These are phyloP conservation scores for Brachyopa scutellaris DNA, from an alignment of 2,888 invertebrate species.

Conservation along the genomic window DNA sequence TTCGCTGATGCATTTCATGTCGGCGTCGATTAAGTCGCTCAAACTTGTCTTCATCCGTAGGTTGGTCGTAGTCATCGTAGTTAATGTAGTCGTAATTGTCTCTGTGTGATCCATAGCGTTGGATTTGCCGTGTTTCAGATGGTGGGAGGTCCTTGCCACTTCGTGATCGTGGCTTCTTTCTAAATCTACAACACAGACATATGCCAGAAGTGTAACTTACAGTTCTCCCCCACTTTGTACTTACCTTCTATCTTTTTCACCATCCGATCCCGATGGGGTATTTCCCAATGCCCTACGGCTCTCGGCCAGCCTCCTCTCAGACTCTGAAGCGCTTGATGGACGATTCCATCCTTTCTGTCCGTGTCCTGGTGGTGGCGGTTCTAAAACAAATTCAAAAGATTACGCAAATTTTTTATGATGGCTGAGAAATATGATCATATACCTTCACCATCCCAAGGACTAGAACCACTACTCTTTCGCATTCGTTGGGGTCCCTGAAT, in stretches of 20 bases:
- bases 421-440: not conserved
- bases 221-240: too few species aligned
- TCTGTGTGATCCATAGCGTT: slow-evolving; percentile 72
- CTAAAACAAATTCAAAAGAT: slow-evolving; percentile 68
- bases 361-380: slow-evolving; percentile 75
- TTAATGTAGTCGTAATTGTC: slow-evolving; percentile 81
- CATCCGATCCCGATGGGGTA: slow-evolving; percentile 83
- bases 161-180: slow-evolving; percentile 83
- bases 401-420: too few species aligned
- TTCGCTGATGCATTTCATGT: slow-evolving; percentile 81
- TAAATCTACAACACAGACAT: slow-evolving; percentile 78
- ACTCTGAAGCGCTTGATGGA: slow-evolving; percentile 84
- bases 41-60: slow-evolving; percentile 81
- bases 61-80: slow-evolving; percentile 78
- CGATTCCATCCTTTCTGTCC: slow-evolving; percentile 83
- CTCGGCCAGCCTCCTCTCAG: slow-evolving; percentile 82
- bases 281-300: slow-evolving; percentile 78
- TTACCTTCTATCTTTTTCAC: slow-evolving; percentile 84
- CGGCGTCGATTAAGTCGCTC: slow-evolving; percentile 80
- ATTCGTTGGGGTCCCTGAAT: slow-evolving; percentile 76
- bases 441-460: slow-evolving; percentile 84
- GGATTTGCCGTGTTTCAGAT: slow-evolving; percentile 50
- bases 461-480: slow-evolving; percentile 81
- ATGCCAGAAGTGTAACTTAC: too few species aligned
- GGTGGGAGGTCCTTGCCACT: slow-evolving; percentile 75